phyloP scores from a whole-genome alignment of 2,113 vertebrate species.

The Phylloscopus whistleri region DNA sequence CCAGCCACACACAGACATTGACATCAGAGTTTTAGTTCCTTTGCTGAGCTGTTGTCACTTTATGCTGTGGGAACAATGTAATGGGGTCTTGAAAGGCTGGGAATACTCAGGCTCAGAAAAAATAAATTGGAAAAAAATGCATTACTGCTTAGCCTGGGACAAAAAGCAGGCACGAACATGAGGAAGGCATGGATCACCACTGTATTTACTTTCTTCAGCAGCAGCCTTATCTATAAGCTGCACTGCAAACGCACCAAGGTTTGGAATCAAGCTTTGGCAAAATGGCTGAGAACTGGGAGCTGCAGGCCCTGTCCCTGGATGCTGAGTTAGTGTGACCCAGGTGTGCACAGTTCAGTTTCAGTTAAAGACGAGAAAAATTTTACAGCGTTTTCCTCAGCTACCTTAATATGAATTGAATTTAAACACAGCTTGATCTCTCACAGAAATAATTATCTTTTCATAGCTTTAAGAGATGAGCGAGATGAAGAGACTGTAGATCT shows the following conservation, averaged over 20 bases:
- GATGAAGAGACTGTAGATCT: not conserved
- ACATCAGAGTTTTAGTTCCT: not conserved
- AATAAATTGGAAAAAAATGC: not conserved
- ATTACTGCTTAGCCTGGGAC: not conserved
- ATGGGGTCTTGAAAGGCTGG: not conserved
- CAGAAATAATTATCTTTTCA: not conserved
- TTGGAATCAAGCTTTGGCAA: not conserved
- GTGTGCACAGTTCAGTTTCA: no score
- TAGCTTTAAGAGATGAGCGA: not conserved
- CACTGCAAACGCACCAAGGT: not conserved
- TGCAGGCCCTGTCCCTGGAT: not conserved
- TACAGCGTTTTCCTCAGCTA: not conserved
- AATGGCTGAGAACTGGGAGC: not conserved
- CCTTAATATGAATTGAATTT: not conserved
- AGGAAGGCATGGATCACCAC: not conserved
- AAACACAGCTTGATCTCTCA: not conserved
- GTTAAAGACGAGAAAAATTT: not conserved
- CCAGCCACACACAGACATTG: not conserved
- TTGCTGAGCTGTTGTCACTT: not conserved
- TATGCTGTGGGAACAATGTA: not conserved
- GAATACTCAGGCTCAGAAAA: not conserved
- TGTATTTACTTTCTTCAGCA: not conserved
- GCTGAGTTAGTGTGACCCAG: not conserved
- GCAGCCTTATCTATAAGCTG: not conserved
- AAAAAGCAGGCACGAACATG: not conserved